Evolutionary conservation across 2,888 invertebrate genomes (phyloP).

Genomic region (Tiphia femorata): DNA sequence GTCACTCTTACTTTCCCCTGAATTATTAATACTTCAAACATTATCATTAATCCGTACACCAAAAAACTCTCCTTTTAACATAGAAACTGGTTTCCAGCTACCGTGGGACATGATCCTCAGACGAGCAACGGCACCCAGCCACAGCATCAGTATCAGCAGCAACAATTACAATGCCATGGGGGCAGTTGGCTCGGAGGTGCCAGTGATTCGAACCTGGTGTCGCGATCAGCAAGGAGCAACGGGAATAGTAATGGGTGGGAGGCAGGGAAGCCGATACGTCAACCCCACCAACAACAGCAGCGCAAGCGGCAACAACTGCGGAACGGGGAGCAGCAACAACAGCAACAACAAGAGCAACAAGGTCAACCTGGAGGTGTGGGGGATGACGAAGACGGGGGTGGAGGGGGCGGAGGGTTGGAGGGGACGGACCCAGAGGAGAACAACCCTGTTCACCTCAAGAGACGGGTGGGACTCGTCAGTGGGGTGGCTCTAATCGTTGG

Average conservation of each 20-base stretch:
- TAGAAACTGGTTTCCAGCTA: conserved; percentile 53
- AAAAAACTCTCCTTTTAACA: background rate
- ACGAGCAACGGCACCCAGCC: conserved; percentile 52
- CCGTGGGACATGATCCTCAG: conserved; percentile 62
- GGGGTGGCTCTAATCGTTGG: conserved; percentile 99
- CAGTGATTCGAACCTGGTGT: conserved; percentile 33
- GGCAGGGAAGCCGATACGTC: conserved; percentile 19
- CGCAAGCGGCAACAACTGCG: conserved; percentile 23
- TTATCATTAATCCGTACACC: too few species aligned
- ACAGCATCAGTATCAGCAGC: conserved; percentile 39
- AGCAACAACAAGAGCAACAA: conserved; percentile 41
- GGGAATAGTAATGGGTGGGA: conserved; percentile 30
- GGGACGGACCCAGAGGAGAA: conserved; percentile 93
- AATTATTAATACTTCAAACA: too few species aligned
- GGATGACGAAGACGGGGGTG: conserved; percentile 66
- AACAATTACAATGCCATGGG: conserved; percentile 25
- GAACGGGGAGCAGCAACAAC: conserved; percentile 36
- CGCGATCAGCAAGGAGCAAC: conserved; percentile 30
- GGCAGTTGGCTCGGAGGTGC: conserved; percentile 33
- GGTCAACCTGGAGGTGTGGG: conserved; percentile 58
- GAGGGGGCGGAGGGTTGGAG: conserved; percentile 79
- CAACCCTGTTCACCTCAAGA: conserved; percentile 99
- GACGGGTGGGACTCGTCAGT: conserved; percentile 97
- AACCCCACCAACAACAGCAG: conserved; percentile 25
- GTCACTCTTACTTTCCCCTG: too few species aligned